phyloP scores from a whole-genome alignment of 2,797 vertebrate species.

The Hafferia zeledoni region DNA sequence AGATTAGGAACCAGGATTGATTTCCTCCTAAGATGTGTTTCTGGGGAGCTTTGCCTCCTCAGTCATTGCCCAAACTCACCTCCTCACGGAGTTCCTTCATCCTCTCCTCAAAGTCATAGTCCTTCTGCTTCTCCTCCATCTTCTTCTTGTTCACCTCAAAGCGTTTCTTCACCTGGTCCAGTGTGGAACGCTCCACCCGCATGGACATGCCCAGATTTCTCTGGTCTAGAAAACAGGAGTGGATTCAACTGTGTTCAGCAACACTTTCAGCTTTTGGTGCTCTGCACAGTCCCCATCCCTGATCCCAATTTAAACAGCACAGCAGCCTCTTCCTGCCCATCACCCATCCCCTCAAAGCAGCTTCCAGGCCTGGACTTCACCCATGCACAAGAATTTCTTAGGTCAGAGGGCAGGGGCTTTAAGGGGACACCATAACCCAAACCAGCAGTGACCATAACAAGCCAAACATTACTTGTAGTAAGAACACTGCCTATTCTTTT shows the following conservation, averaged over 20 bases:
- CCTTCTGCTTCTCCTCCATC: slow-evolving; percentile 97
- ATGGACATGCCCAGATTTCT: slow-evolving; percentile 98
- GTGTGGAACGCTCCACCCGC: slow-evolving; percentile 94
- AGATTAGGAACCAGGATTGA: not conserved
- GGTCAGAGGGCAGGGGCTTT: not conserved
- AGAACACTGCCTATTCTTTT: not conserved
- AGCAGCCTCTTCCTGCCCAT: not conserved
- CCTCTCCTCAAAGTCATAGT: slow-evolving; percentile 97
- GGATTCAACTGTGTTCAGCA: not conserved
- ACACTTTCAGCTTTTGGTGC: fast-evolving
- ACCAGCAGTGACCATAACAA: not conserved
- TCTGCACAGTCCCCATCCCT: not conserved
- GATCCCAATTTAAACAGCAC: not conserved
- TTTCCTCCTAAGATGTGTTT: not conserved
- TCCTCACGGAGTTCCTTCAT: slow-evolving; percentile 98
- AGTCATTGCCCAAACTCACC: slow-evolving; percentile 73
- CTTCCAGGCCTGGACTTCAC: not conserved
- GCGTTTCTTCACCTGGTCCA: slow-evolving; percentile 97
- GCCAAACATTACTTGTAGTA: not conserved
- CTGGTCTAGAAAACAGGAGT: slow-evolving; percentile 81
- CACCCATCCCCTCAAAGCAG: not conserved
- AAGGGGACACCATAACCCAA: not conserved
- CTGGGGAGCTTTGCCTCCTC: not conserved
- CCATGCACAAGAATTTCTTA: not conserved
- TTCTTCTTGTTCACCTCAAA: slow-evolving; percentile 98